Base-by-base conservation (phyloP, 2,113 vertebrate species). In the Archocentrus centrarchus region DNA sequence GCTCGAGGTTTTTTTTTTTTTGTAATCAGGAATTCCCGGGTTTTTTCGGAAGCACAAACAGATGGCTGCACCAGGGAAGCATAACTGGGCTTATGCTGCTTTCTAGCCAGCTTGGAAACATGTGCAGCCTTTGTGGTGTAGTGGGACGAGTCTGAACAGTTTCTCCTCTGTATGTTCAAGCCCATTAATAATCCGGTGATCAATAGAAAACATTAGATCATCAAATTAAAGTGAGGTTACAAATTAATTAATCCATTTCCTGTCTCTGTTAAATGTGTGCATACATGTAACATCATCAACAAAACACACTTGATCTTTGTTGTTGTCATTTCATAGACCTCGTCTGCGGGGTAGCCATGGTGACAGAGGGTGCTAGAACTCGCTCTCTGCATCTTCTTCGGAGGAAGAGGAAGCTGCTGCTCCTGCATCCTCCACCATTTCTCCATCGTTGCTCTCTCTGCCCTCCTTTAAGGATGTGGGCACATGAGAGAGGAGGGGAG, bases 401-500 rank as follows among this genome's bases (percentile, higher is more conserved):
- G 95, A 95, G n/a, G 94, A 96, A 4, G 93, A 92, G 24, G 87
- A 92, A 11, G 62, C 50, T 9, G 66, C 79, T 1, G 81, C 92
- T 30, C 55, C 87, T 18, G 17, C 89, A 2, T 50, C 85, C 17
- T 66, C 91, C 41, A 75, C 90, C 41, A 50, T 89, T 60, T 94
- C 94, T 10, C 88, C 94, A 0, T 93, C 93, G 2, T 86, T 95
- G 50, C 90, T 95, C 60, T 93, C 93, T 37, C 87, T 93, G 82
- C 93, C 95, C 0, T 96, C 94, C 59, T 95, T 96, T 63, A 94
- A 93, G 47, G 95, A 96, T 2, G 94, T 94, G 58, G 94, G 94
- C 17, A 94, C n/a, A 93, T 0, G 96, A 95, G 88, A 79, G 77
- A 1, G 95, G 95, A 4, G 95, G 95, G 81, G 97, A 98, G 92